These are phyloP conservation scores for Catajapyx aquilonaris DNA, from an alignment of 1,140 invertebrate genomes.

Conservation along the genomic window DNA sequence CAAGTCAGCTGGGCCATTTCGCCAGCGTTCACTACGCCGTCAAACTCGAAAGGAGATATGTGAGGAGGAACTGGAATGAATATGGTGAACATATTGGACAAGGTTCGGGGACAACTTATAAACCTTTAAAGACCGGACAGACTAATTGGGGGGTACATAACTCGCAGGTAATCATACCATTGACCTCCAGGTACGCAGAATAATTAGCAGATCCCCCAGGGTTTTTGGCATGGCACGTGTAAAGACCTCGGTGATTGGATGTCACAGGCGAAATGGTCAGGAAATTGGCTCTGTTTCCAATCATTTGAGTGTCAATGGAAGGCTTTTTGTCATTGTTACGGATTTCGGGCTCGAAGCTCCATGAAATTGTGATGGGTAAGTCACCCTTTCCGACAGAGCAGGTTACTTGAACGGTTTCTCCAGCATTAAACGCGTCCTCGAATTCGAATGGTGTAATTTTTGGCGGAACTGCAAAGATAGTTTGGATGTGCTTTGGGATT, in stretches of 20 bases:
- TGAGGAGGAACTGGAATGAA: conserved; percentile 13
- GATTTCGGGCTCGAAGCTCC: conserved; percentile 37
- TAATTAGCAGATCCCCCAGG: conserved; percentile 34
- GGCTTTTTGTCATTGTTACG: conserved; percentile 30
- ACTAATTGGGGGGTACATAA: too few species aligned
- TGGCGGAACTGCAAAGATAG: conserved; percentile 32
- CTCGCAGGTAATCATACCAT: too few species aligned
- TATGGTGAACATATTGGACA: too few species aligned
- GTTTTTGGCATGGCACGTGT: conserved; percentile 43
- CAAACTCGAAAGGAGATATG: conserved; percentile 15
- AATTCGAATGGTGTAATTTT: conserved; percentile 35
- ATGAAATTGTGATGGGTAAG: conserved; percentile 32
- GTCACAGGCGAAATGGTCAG: conserved; percentile 19
- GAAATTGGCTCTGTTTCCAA: conserved; percentile 11
- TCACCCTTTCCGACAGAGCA: conserved; percentile 27
- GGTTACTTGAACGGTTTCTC: conserved; percentile 26
- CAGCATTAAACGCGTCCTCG: conserved; percentile 27
- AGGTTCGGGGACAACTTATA: too few species aligned
- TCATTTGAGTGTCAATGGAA: conserved; percentile 13
- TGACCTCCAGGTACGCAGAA: conserved; percentile 32
- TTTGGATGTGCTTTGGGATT: too few species aligned
- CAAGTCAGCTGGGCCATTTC: conserved; percentile 11
- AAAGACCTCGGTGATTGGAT: conserved; percentile 32
- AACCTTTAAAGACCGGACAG: too few species aligned
- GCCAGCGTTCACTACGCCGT: conserved; percentile 11